A percentile compares a stretch with the other conserved stretches of the same genome.
Evolutionary conservation across 2,888 invertebrate species (phyloP).

Genomic region (Xylophagus ater): DNA sequence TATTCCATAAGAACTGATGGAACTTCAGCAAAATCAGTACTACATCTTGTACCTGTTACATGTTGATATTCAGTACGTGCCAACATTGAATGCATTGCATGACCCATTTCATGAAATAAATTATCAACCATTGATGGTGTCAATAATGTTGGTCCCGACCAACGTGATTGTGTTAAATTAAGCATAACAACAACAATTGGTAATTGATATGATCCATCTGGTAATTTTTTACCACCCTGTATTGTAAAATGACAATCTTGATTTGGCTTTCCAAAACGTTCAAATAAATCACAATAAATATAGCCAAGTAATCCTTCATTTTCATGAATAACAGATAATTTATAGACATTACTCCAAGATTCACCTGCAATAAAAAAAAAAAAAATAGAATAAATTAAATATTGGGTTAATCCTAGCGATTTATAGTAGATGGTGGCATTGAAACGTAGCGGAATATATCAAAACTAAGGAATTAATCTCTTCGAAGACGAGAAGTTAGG

Average conservation of each 20-base stretch:
- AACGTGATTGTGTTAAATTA: slow-evolving; percentile 66
- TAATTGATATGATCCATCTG: slow-evolving; percentile 74
- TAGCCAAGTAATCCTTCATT: slow-evolving; percentile 74
- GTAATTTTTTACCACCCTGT: slow-evolving; percentile 71
- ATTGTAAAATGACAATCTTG: slow-evolving; percentile 99
- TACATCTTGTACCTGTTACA: slow-evolving; percentile 92
- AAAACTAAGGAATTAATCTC: no score
- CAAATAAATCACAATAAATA: slow-evolving; percentile 96
- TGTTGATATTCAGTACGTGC: slow-evolving; percentile 93
- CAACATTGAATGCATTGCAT: slow-evolving; percentile 98
- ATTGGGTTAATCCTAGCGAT: no score
- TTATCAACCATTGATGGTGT: slow-evolving; percentile 84
- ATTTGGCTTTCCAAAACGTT: slow-evolving; percentile 80
- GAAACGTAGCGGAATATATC: no score
- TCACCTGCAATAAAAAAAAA: slow-evolving; percentile 47
- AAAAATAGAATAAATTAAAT: neutral
- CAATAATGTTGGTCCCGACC: slow-evolving; percentile 67
- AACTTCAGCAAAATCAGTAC: slow-evolving; percentile 97
- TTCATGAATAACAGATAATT: slow-evolving; percentile 80
- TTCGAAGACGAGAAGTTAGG: no score
- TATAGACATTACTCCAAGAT: slow-evolving; percentile 79
- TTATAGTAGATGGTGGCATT: no score
- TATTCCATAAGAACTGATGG: slow-evolving; percentile 99
- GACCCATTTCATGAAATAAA: slow-evolving; percentile 97
- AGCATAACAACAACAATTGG: slow-evolving; percentile 91